Conservation (phyloP, 2,113 vertebrate genomes). For the Daboia siamensis region DNA sequence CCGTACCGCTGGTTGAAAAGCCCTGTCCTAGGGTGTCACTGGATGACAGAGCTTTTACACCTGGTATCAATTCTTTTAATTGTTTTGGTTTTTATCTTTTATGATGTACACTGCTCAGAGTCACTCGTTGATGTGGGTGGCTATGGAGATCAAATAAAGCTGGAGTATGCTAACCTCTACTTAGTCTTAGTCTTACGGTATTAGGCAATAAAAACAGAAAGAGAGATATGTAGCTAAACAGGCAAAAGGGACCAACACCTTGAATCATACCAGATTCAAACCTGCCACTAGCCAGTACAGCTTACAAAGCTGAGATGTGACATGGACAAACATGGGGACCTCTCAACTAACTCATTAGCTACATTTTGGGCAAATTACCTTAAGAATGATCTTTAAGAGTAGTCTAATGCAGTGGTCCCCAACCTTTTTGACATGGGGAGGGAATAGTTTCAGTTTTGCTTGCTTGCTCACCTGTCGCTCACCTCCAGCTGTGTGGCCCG, state of each 20-base stretch:
- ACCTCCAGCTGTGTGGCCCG: not conserved
- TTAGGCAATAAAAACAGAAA: not conserved
- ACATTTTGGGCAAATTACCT: not conserved
- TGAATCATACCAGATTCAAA: not conserved
- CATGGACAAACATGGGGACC: not conserved
- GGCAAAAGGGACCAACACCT: not conserved
- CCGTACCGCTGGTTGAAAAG: too few relatives aligned
- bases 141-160: not conserved
- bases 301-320: not conserved
- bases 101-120: too few relatives aligned
- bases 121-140: too few relatives aligned
- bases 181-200: not conserved
- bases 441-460: not conserved
- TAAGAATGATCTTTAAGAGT: not conserved
- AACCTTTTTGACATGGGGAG: not conserved
- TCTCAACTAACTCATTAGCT: not conserved
- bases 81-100: not conserved
- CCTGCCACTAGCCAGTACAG: not conserved
- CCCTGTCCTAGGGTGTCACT: not conserved
- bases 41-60: not conserved
- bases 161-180: not conserved
- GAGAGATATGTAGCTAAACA: not conserved
- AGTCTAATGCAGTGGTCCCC: not conserved
- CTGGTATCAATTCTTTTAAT: not conserved
- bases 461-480: not conserved